These are phyloP conservation scores for Rhinichthys osculus DNA, from an alignment of 2,797 vertebrate genomes.

Conservation along the genomic window DNA sequence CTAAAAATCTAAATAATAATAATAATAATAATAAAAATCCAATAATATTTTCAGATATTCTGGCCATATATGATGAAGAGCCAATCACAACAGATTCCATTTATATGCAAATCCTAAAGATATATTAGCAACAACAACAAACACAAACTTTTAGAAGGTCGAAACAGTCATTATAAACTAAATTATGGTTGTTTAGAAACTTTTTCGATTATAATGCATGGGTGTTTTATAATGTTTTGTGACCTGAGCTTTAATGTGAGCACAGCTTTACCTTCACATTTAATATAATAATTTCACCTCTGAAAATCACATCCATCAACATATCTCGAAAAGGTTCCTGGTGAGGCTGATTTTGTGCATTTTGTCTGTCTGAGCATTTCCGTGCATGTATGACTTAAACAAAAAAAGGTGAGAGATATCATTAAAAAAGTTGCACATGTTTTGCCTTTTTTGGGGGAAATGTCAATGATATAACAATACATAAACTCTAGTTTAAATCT, in stretches of 20 bases:
- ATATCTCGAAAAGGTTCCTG: not conserved
- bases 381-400: not conserved
- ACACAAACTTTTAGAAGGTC: not conserved
- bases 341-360: constrained; percentile 4
- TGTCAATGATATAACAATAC: not conserved
- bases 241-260: not conserved
- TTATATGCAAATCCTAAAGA: not conserved
- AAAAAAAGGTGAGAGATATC: not conserved
- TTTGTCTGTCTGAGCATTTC: constrained; percentile 3
- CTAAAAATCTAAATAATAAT: not conserved
- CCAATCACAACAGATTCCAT: not conserved
- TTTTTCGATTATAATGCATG: not conserved
- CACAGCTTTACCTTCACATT: not conserved
- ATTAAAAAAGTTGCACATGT: not conserved
- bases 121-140: not conserved
- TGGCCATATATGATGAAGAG: not conserved
- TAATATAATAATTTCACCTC: not conserved
- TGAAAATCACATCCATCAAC: constrained; percentile 1
- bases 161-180: not conserved
- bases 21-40: not conserved
- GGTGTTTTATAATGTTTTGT: not conserved
- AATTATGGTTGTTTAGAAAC: not conserved
- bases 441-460: not conserved
- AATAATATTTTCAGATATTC: not conserved
- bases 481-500: not conserved